These are phyloP conservation scores for Saturnia pavonia DNA, from an alignment of 2,888 invertebrate species.

Conservation along the genomic window DNA sequence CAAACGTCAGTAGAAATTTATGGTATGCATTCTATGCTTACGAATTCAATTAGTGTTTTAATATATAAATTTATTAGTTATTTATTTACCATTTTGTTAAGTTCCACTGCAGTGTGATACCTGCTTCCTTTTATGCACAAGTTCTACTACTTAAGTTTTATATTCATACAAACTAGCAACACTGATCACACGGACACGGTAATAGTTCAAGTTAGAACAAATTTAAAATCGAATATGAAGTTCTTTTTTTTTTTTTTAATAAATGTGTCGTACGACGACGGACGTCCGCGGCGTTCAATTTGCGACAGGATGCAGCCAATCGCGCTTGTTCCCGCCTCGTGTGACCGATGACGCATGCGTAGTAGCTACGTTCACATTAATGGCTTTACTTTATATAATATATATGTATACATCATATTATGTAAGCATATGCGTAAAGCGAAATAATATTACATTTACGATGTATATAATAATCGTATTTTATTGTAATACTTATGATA, in stretches of 20 bases:
- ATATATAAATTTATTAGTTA: too few species aligned
- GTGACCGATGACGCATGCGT: conserved; percentile 31
- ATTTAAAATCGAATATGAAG: conserved; percentile 18
- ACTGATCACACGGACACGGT: neutral
- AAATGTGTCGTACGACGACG: conserved; percentile 31
- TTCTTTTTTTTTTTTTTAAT: conserved; percentile 8
- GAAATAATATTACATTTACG: neutral
- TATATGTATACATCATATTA: neutral
- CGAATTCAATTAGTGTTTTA: too few species aligned
- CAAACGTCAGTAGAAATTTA: too few species aligned
- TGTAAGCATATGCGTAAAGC: neutral
- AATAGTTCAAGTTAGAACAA: conserved; percentile 5
- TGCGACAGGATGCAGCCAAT: conserved; percentile 71
- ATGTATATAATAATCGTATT: neutral
- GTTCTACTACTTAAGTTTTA: neutral
- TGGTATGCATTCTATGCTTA: too few species aligned
- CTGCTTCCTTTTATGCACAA: neutral
- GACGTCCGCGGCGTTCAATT: conserved; percentile 69
- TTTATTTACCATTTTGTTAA: neutral
- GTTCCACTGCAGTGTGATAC: neutral
- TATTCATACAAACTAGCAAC: neutral
- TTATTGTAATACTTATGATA: neutral
- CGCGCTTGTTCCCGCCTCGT: conserved; percentile 59
- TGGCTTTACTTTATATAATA: neutral
- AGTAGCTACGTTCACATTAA: conserved; percentile 6